Conservation (phyloP, 2,888 invertebrate species). For the Nephrocerus scutellatus region DNA sequence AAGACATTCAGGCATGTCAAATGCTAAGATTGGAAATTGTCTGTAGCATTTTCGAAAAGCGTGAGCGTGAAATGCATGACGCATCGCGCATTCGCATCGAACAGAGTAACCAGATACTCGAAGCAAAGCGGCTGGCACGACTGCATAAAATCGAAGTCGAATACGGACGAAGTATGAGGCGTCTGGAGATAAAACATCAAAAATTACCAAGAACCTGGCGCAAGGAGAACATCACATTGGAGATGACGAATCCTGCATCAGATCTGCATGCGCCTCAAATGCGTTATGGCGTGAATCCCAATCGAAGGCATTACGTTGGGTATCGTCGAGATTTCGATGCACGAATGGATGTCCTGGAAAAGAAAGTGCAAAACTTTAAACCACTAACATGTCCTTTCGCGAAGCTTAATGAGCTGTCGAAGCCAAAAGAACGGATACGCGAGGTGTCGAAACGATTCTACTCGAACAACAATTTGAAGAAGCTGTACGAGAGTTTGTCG, state of each 20-base stretch:
- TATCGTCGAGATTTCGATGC: slow-evolving; percentile 36
- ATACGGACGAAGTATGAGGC: slow-evolving; percentile 49
- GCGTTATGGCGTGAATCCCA: slow-evolving; percentile 60
- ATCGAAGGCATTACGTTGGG: slow-evolving; percentile 51
- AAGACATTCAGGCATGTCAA: slow-evolving; percentile 68
- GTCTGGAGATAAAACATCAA: slow-evolving; percentile 46
- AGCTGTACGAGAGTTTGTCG: slow-evolving; percentile 38
- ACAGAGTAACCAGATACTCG: slow-evolving; percentile 49
- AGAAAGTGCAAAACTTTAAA: slow-evolving; percentile 29
- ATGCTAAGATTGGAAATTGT: slow-evolving; percentile 56
- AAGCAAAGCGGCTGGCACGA: slow-evolving; percentile 52
- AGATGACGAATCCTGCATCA: slow-evolving; percentile 54
- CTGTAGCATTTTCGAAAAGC: slow-evolving; percentile 54
- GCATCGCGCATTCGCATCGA: slow-evolving; percentile 48
- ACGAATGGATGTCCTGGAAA: slow-evolving; percentile 39
- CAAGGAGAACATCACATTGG: slow-evolving; percentile 48
- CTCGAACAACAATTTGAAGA: slow-evolving; percentile 37
- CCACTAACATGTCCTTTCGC: slow-evolving; percentile 35
- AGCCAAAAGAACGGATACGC: slow-evolving; percentile 34
- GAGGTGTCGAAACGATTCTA: slow-evolving; percentile 43
- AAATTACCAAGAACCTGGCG: slow-evolving; percentile 45
- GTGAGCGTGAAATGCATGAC: slow-evolving; percentile 40
- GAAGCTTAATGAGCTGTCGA: slow-evolving; percentile 36
- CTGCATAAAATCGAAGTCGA: slow-evolving; percentile 50
- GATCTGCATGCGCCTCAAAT: slow-evolving; percentile 59